These are phyloP conservation scores for Aleiodes testaceus DNA, from an alignment of 2,888 invertebrate species.

Conservation along the genomic window DNA sequence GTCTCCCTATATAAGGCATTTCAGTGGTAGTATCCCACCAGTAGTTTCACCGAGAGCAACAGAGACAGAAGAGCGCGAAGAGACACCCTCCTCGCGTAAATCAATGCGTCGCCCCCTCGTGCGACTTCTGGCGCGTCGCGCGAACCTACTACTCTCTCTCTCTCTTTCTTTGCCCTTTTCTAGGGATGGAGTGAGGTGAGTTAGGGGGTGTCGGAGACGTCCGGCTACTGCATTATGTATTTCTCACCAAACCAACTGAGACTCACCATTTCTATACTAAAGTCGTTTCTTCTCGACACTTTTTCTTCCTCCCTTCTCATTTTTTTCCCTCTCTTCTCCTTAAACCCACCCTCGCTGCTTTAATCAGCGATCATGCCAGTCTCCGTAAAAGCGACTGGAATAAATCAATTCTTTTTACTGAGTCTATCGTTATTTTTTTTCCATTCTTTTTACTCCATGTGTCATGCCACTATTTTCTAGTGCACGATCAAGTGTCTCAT, in stretches of 20 bases:
- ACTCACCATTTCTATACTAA: slow-evolving; percentile 49
- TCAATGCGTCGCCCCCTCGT: slow-evolving; percentile 67
- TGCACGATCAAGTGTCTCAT: neutral
- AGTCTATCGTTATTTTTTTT: slow-evolving; percentile 34
- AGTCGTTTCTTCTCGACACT: slow-evolving; percentile 32
- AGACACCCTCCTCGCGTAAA: slow-evolving; percentile 64
- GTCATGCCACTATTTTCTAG: slow-evolving; percentile 38
- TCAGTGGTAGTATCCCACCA: neutral
- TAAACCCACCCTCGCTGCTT: slow-evolving; percentile 40
- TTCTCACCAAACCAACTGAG: slow-evolving; percentile 63
- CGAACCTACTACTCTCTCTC: neutral
- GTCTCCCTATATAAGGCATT: slow-evolving; percentile 17
- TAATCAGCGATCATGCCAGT: slow-evolving; percentile 54
- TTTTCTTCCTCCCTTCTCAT: slow-evolving; percentile 30
- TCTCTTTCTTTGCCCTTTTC: too few species aligned
- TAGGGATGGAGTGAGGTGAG: slow-evolving; percentile 53
- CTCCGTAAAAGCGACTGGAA: slow-evolving; percentile 42
- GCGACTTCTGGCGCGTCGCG: slow-evolving; percentile 49
- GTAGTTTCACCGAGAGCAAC: neutral
- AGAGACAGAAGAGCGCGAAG: slow-evolving; percentile 25
- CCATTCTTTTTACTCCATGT: slow-evolving; percentile 20
- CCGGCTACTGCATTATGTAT: slow-evolving; percentile 73
- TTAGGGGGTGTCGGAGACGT: slow-evolving; percentile 72
- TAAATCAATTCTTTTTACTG: slow-evolving; percentile 35
- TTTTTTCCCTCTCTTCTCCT: slow-evolving; percentile 6